phyloP scores from a whole-genome alignment of 2,113 vertebrate genomes.

The Trochalopteron elliotii region DNA sequence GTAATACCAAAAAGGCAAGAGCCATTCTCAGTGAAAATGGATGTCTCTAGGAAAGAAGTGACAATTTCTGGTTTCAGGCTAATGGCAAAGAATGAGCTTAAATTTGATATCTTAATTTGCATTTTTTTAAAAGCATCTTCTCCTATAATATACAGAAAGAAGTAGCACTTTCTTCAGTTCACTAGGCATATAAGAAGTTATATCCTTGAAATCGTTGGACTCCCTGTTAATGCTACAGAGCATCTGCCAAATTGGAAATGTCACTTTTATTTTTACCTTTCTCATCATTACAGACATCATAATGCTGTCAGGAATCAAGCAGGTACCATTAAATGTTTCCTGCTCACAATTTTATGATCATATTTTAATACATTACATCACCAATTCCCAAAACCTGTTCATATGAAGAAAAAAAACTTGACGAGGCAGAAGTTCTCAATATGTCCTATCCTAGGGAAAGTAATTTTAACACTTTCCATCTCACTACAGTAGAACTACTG shows the following conservation, averaged over 20 bases:
- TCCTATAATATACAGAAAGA: background rate
- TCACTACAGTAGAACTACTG: background rate
- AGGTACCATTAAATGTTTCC: constrained; percentile 43
- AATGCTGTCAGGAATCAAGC: constrained; percentile 51
- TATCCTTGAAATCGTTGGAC: background rate
- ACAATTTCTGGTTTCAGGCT: background rate
- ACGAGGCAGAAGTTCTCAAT: background rate
- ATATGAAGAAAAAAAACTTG: background rate
- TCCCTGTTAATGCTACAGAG: constrained; percentile 1
- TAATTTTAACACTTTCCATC: background rate
- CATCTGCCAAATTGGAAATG: constrained; percentile 27
- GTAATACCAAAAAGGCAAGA: background rate
- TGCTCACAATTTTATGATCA: constrained; percentile 36
- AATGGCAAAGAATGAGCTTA: background rate
- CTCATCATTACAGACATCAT: constrained; percentile 52
- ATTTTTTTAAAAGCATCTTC: background rate
- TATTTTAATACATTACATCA: constrained; percentile 32
- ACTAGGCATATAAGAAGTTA: background rate
- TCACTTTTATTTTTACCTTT: constrained; percentile 52
- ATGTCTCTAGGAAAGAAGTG: background rate
- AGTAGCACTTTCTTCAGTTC: background rate
- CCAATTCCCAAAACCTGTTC: background rate
- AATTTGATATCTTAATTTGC: background rate
- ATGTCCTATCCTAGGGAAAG: background rate
- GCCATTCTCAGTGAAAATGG: background rate